Evolutionary conservation across 2,888 invertebrate genomes (phyloP), one percentile per base, ranked within the genome.

Genomic region (Polylopha cassiicola): DNA sequence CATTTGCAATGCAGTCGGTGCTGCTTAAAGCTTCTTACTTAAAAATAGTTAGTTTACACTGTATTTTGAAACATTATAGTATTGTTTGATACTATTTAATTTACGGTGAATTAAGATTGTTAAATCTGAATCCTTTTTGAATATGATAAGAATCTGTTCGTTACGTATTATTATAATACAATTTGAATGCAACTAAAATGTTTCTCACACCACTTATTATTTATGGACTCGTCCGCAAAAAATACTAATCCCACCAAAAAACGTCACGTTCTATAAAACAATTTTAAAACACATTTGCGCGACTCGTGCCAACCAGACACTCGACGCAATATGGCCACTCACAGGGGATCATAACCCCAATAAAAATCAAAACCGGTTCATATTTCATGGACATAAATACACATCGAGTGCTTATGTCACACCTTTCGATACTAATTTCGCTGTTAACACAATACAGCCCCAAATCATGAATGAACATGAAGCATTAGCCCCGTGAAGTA

Each of bases 401-500:
- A 51, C 55, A 58, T 71, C 48, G 70, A 74, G 76, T 67, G 64
- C 65, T 69, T 73, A 72, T 62, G 55, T 75, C 67, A 67, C 84
- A 84, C 84, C 84, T 82, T 81, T 79, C 67, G 58, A 62, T 71
- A 73, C 77, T 82, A 82, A 84, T 82, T 79, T 79, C 55, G 53
- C 60, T 73, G 69, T 70, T 74, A 73, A 73, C 68, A 78, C 73
- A 77, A 77, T 74, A 65, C 61, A 45, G 53, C 77, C 77, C 70
- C 70, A 66, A 67, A 73, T 73, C 70, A 77, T 78, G 77, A 76
- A 79, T 78, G 75, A 74, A 77, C 74, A 76, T 72, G 73, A 76
- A 69, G 61, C 55, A 67, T 72, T 66, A 70, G 58, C 51, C 47
- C 50, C 54, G 51, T 55, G 47, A 52, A 47, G 49, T 29, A 30